Percentiles rank a stretch among this genome's conserved stretches.
These are phyloP conservation scores for Delphinapterus leucas DNA, from an alignment of 2,113 vertebrate genomes.

Conservation along the genomic window DNA sequence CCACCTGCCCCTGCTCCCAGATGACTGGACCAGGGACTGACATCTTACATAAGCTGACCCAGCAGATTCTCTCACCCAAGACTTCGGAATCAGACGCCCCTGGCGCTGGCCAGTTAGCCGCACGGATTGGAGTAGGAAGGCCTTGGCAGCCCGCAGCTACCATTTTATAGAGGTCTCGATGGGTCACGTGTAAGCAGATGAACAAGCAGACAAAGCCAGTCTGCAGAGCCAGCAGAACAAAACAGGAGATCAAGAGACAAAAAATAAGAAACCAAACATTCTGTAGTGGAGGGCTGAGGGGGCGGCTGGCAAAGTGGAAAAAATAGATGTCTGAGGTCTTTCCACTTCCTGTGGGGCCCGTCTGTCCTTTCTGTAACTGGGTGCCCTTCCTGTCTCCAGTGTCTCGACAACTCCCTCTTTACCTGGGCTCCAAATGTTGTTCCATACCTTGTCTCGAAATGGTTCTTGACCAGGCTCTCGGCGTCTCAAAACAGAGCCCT, in stretches of 20 bases:
- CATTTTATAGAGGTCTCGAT: not conserved
- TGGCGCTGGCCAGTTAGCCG: not conserved
- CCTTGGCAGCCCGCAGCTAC: not conserved
- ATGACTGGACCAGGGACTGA: not conserved
- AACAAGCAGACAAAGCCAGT: not conserved
- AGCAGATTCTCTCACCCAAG: not conserved
- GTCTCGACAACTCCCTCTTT: not conserved
- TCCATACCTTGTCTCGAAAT: not conserved
- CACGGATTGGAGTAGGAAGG: not conserved
- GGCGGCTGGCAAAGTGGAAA: not conserved
- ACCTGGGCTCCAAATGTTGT: not conserved
- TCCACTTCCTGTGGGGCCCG: not conserved
- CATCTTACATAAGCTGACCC: not conserved
- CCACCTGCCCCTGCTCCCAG: not conserved
- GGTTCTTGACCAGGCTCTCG: not conserved
- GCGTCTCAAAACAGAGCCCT: not conserved
- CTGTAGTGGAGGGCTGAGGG: not conserved
- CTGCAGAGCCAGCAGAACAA: not conserved
- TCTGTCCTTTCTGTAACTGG: not conserved
- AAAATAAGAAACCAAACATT: not conserved
- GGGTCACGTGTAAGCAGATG: accelerated
- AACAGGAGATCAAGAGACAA: not conserved
- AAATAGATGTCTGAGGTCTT: not conserved
- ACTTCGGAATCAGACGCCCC: not conserved
- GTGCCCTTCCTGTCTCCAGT: accelerated